Conservation (phyloP, 64 coral and sea anemone genomes). For the Platygyra sinensis region DNA sequence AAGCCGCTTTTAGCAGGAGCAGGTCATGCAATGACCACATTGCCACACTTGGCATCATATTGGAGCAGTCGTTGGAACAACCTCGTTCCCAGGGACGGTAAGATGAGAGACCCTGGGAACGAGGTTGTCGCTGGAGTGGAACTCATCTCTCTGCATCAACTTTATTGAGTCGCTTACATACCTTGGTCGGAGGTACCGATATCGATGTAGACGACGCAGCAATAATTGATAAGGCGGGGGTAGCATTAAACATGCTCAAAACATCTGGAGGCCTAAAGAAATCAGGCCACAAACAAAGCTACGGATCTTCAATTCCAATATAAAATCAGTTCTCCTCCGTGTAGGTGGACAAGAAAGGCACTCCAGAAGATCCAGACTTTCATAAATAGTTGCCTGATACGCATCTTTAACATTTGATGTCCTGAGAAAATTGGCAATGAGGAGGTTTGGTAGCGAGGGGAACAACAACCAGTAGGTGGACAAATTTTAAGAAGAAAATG, state of each 20-base stretch:
- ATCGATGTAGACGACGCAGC: neutral
- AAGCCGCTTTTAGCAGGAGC: neutral
- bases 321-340: conserved; percentile 25
- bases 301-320: conserved; percentile 11
- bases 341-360: too few species aligned
- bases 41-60: neutral
- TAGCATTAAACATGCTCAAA: neutral
- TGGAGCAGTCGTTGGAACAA: neutral
- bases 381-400: too few species aligned
- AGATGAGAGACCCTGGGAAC: conserved; percentile 13
- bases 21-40: neutral
- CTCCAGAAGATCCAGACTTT: too few species aligned
- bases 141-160: neutral
- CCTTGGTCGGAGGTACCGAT: neutral
- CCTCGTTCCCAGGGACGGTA: neutral
- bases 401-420: too few species aligned
- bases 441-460: too few species aligned
- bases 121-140: conserved; percentile 13
- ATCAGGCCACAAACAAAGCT: conserved; percentile 8
- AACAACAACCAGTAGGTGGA: too few species aligned
- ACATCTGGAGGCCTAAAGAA: neutral
- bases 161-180: neutral
- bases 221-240: neutral
- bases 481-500: too few species aligned
- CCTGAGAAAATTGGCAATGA: too few species aligned